These are phyloP conservation scores for Cyclopterus lumpus DNA, from an alignment of 2,797 vertebrate species.

Conservation along the genomic window DNA sequence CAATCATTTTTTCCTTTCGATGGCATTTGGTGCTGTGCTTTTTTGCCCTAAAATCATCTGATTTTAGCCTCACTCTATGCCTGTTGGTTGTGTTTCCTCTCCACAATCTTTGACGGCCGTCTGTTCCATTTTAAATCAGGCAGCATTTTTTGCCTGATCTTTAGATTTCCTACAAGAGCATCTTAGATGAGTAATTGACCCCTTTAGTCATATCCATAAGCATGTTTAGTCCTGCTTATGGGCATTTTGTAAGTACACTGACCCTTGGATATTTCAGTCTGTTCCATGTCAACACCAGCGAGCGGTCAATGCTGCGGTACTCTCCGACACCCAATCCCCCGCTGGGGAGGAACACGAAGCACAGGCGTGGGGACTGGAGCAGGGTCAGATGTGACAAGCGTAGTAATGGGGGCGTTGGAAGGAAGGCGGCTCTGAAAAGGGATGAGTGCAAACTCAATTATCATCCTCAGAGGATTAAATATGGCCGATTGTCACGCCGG, in stretches of 20 bases:
- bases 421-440: constrained; percentile 54
- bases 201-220: constrained; percentile 28
- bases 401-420: constrained; percentile 63
- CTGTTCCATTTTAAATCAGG: constrained; percentile 28
- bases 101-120: neutral
- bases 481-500: constrained; percentile 69
- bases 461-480: constrained; percentile 77
- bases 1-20: constrained; percentile 36
- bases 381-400: constrained; percentile 75
- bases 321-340: constrained; percentile 28
- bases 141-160: constrained; percentile 9
- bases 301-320: constrained; percentile 17
- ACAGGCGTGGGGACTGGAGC: constrained; percentile 25
- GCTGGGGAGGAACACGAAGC: constrained; percentile 27
- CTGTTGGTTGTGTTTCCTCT: neutral
- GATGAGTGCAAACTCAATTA: constrained; percentile 78
- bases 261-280: constrained; percentile 42
- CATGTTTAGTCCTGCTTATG: neutral
- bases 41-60: constrained; percentile 15
- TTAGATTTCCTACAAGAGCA: constrained; percentile 9
- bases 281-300: constrained; percentile 31
- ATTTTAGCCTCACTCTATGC: neutral
- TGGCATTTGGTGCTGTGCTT: constrained; percentile 16
- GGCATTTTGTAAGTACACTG: constrained; percentile 26
- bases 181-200: constrained; percentile 27